Evolutionary conservation across 2,113 vertebrate genomes (phyloP).

Genomic region (Salvelinus fontinalis): DNA sequence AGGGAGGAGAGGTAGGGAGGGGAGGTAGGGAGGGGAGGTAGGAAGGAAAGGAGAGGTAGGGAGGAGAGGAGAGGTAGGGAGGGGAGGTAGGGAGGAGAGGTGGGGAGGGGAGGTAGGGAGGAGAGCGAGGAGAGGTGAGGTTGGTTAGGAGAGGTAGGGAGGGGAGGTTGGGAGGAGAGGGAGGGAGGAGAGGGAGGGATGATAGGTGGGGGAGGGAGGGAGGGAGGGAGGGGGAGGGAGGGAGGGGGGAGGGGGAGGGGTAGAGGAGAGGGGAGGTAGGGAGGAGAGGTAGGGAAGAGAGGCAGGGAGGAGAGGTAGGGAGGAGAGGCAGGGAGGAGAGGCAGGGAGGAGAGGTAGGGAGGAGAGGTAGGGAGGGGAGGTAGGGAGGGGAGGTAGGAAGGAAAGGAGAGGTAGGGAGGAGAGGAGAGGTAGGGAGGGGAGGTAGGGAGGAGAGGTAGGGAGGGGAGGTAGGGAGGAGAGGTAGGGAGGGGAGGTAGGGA

Average conservation of each 20-base stretch:
- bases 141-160: too few relatives aligned
- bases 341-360: too few relatives aligned
- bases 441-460: too few relatives aligned
- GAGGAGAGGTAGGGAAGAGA: rapidly evolving
- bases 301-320: rapidly evolving
- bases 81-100: rapidly evolving
- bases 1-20: too few relatives aligned
- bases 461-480: too few relatives aligned
- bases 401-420: rapidly evolving
- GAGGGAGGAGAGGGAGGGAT: rapidly evolving
- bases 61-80: too few relatives aligned
- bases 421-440: rapidly evolving
- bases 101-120: rapidly evolving
- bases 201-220: rapidly evolving
- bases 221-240: rapidly evolving
- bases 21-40: too few relatives aligned
- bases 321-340: too few relatives aligned
- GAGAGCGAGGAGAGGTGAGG: rapidly evolving
- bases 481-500: rapidly evolving
- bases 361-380: rapidly evolving
- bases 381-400: rapidly evolving
- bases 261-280: rapidly evolving
- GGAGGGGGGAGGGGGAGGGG: rapidly evolving
- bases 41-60: too few relatives aligned
- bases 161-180: rapidly evolving